Evolutionary conservation across 2,888 invertebrate genomes (phyloP).

Genomic region (Frankliniella fusca): DNA sequence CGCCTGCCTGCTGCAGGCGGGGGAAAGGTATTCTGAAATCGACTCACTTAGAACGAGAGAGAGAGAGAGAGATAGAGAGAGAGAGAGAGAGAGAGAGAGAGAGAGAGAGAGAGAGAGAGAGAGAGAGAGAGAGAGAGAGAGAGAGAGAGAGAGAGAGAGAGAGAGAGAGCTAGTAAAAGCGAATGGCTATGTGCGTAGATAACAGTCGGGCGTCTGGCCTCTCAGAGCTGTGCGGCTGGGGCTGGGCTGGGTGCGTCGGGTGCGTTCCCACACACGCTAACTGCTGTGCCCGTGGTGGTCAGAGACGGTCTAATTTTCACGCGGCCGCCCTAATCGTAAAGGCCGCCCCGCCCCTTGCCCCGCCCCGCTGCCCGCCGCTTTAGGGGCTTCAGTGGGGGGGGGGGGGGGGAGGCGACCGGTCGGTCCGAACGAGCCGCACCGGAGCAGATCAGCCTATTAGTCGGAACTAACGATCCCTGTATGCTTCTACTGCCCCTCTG

Average conservation of each 20-base stretch:
- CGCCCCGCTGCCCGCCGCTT: too few species aligned
- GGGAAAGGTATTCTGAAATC: too few species aligned
- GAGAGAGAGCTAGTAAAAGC: background rate
- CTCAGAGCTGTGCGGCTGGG: background rate
- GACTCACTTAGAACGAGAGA: background rate
- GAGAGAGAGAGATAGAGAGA: background rate
- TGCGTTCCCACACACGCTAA: background rate
- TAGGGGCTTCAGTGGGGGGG: background rate
- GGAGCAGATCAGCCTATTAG: background rate
- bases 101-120: background rate
- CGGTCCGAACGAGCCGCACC: background rate
- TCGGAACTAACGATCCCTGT: too few species aligned
- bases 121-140: background rate
- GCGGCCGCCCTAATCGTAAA: background rate
- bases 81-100: background rate
- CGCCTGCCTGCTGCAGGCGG: too few species aligned
- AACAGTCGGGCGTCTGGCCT: background rate
- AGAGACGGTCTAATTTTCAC: conserved; percentile 1
- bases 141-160: background rate
- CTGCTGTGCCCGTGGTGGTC: background rate
- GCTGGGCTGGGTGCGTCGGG: background rate
- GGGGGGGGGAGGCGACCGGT: background rate
- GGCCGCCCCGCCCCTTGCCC: background rate
- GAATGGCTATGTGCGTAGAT: background rate
- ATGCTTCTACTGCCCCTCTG: background rate